Base-by-base conservation (phyloP, 92 coral and sea anemone genomes). In the Umimayanthus chanpuru region DNA sequence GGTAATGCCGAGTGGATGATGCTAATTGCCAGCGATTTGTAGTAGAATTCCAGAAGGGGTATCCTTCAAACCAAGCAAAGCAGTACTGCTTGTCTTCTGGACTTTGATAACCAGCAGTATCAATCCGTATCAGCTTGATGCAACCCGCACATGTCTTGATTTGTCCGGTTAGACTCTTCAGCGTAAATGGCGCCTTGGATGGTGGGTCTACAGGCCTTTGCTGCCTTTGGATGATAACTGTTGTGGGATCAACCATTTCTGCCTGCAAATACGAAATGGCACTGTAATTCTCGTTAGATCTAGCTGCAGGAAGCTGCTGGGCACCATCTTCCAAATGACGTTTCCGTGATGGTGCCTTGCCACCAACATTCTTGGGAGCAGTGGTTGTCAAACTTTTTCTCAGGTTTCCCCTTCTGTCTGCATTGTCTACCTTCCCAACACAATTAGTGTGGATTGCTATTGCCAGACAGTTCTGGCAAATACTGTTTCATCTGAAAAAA, bases 101-200 rank as follows among this genome's bases (percentile, higher is more conserved):
- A 50, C 88, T 70, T 10, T 89, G 36, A 72, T 38, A 76, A 67
- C 88, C 84, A 79, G 85, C 82, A 81, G 82, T 77, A 74, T 64
- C 70, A 44, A 85, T 82, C 40, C 38, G 70, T n/a, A 89, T 10
- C 28, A 70, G 68, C 82, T 76, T 89, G 65, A 64, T 76, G 65
- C 91, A 89, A 1, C 88, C 91, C 44, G 91, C 84, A 38, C 91
- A 89, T 77, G 81, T 88, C 77, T 28, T 81, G 91, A 89, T 75
- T 5, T 73, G 82, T 39, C 88, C 82, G 5, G 77, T 77, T 70
- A 89, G 73, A 76, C 64, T 89, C 73, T 82, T 82, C 4, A 75
- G 36, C 38, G 84, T 88, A 81, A 81, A 89, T 61, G 91, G 88
- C 47, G 29, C 83, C 77, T 66, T 75, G 28, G 91, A 50, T 39